These are phyloP conservation scores for Apantesis nais DNA, from an alignment of 2,888 invertebrate species.

Conservation along the genomic window DNA sequence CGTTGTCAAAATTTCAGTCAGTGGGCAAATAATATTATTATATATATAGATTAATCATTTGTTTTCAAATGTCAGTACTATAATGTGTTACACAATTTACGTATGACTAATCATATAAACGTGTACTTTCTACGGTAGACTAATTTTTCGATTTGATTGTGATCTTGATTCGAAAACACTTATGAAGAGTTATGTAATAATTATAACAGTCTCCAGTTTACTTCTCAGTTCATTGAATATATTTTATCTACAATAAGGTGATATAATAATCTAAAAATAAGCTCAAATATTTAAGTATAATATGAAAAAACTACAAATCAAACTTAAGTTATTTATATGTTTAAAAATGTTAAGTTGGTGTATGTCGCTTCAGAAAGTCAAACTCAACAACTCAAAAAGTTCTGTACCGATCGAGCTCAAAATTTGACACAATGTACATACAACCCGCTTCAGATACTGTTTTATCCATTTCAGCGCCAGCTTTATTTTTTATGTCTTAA, in stretches of 20 bases:
- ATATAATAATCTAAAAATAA: background rate
- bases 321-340: background rate
- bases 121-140: conserved; percentile 25
- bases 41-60: background rate
- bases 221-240: background rate
- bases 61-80: conserved; percentile 14
- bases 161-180: conserved; percentile 32
- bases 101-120: conserved; percentile 21
- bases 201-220: conserved; percentile 8
- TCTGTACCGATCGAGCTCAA: too few relatives aligned
- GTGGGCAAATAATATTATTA: background rate
- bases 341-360: too few relatives aligned
- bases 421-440: too few relatives aligned
- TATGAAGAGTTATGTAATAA: conserved; percentile 6
- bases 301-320: background rate
- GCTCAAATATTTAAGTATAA: background rate
- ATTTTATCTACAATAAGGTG: background rate
- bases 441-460: too few relatives aligned
- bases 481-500: too few relatives aligned
- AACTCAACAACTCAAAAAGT: too few relatives aligned
- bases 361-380: too few relatives aligned
- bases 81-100: conserved; percentile 33
- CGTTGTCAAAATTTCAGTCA: background rate
- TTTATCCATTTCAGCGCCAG: too few relatives aligned
- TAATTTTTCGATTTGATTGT: conserved; percentile 33